Percentiles rank a stretch among this genome's conserved stretches.
phyloP scores from a whole-genome alignment of 2,113 vertebrate genomes.

The Pterocles gutturalis region DNA sequence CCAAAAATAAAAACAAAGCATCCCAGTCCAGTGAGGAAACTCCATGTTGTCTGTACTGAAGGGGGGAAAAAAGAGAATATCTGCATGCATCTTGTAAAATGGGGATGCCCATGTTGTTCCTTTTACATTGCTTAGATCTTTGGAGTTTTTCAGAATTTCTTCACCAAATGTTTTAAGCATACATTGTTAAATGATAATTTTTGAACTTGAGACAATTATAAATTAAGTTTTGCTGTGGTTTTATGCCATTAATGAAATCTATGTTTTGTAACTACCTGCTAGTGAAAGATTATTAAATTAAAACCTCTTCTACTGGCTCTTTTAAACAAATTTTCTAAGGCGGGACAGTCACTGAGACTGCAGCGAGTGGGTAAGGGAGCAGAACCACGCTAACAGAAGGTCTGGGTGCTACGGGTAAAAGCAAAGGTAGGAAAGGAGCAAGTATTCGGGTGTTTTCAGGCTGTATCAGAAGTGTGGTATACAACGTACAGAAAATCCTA shows the following conservation, averaged over 20 bases:
- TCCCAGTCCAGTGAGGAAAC: background rate
- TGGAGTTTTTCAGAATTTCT: background rate
- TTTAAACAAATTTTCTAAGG: background rate
- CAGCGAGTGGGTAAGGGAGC: background rate
- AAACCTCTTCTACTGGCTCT: background rate
- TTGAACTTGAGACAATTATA: background rate
- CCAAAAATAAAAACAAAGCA: background rate
- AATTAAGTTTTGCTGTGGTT: background rate
- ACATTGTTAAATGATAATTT: background rate
- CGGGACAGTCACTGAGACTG: background rate
- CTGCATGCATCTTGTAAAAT: background rate
- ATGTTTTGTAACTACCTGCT: background rate
- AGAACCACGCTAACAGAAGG: background rate
- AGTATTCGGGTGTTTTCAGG: background rate
- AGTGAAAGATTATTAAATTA: background rate
- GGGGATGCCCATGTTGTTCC: background rate
- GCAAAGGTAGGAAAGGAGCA: background rate
- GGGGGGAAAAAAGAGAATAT: background rate
- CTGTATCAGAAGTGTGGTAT: background rate
- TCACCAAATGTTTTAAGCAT: background rate
- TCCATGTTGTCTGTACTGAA: background rate
- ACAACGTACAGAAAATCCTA: background rate
- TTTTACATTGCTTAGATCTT: background rate
- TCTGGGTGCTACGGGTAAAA: background rate
- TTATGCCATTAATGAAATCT: background rate